Percentiles rank a stretch among this genome's conserved stretches.
phyloP scores from a whole-genome alignment of 2,888 invertebrate genomes.

The Nebria brevicollis region DNA sequence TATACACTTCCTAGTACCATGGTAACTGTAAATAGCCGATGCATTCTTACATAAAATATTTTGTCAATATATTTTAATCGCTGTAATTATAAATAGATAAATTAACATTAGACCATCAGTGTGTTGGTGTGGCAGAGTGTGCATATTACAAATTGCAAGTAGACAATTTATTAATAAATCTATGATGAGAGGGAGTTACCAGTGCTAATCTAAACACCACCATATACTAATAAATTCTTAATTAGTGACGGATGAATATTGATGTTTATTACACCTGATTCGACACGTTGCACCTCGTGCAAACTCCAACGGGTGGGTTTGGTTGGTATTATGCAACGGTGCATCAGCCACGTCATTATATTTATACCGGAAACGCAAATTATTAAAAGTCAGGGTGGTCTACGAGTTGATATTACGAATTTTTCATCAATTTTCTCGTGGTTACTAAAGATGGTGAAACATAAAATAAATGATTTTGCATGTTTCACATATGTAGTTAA shows the following conservation, averaged over 20 bases:
- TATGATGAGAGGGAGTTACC: constrained; percentile 20
- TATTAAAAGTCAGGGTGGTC: neutral
- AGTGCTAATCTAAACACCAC: constrained; percentile 12
- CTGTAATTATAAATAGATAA: constrained; percentile 41
- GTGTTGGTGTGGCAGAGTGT: neutral
- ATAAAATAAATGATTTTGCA: neutral
- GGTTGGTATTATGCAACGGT: neutral
- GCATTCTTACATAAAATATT: constrained; percentile 35
- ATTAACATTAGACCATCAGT: constrained; percentile 28
- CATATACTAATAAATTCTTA: constrained; percentile 30
- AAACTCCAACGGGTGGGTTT: constrained; percentile 4
- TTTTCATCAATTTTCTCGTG: no score
- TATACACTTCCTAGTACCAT: constrained; percentile 34
- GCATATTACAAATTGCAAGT: constrained; percentile 3
- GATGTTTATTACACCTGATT: constrained; percentile 27
- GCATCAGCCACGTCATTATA: neutral
- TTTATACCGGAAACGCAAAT: constrained; percentile 8
- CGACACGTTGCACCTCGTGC: constrained; percentile 8
- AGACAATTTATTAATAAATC: constrained; percentile 35
- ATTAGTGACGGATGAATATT: constrained; percentile 27
- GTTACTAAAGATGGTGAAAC: no score
- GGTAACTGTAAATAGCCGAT: constrained; percentile 2
- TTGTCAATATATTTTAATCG: constrained; percentile 39
- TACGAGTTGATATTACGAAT: neutral
- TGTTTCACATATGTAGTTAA: neutral